A percentile compares a stretch with the other conserved stretches of the same genome.
phyloP scores from a whole-genome alignment of 2,113 vertebrate genomes.

The Narcine bancroftii region DNA sequence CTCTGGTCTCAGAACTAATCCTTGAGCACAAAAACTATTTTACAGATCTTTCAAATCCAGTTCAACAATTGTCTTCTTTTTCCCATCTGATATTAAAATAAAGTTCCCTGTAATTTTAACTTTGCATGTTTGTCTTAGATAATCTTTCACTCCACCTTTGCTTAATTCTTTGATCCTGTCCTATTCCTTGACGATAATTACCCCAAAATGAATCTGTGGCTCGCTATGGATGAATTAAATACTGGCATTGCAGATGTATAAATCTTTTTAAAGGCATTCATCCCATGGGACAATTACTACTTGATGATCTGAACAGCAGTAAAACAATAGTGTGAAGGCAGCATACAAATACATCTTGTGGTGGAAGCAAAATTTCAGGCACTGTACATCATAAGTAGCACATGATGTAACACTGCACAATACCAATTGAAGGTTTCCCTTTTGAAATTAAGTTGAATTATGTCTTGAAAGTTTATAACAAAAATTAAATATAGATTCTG shows the following conservation, averaged over 20 bases:
- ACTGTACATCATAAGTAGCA: no score
- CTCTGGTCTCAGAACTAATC: background rate
- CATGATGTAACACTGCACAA: no score
- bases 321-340: background rate
- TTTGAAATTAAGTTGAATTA: no score
- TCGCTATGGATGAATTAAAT: background rate
- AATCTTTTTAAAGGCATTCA: background rate
- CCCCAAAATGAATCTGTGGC: no score
- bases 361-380: no score
- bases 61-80: background rate
- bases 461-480: no score
- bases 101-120: background rate
- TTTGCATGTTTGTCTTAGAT: background rate
- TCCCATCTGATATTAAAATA: background rate
- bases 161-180: no score
- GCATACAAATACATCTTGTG: background rate
- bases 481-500: no score
- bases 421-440: no score
- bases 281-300: no score
- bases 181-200: no score
- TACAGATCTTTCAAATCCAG: background rate
- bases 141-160: no score
- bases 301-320: background rate
- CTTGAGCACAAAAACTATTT: background rate
- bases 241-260: background rate